Conservation (phyloP, 2,113 vertebrate species). For the Dipodomys ordii region DNA sequence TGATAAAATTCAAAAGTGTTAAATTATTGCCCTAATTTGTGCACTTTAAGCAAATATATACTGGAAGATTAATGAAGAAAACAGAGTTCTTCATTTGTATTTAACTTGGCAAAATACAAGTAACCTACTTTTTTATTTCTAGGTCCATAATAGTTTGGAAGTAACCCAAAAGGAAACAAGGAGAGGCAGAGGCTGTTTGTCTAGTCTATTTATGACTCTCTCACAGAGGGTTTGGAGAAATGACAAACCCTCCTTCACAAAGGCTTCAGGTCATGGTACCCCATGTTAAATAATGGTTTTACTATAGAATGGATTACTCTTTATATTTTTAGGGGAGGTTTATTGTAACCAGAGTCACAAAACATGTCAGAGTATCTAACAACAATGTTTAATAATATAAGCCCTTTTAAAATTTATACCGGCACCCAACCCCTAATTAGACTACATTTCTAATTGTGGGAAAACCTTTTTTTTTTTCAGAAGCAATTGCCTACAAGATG, state of each 20-base stretch:
- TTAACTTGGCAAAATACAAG: constrained; percentile 35
- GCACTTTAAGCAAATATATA: not conserved
- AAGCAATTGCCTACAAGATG: constrained; percentile 29
- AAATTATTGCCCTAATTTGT: not conserved
- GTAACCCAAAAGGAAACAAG: constrained; percentile 44
- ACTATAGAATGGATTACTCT: constrained; percentile 18
- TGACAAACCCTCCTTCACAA: constrained; percentile 44
- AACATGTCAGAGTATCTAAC: constrained; percentile 19
- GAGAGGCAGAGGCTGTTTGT: constrained; percentile 21
- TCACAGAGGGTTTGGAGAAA: constrained; percentile 19
- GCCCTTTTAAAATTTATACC: constrained; percentile 21
- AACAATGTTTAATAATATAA: constrained; percentile 33
- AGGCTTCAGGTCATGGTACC: constrained; percentile 26
- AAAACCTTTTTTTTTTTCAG: constrained; percentile 58
- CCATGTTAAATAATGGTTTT: constrained; percentile 67
- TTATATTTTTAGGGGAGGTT: constrained; percentile 50
- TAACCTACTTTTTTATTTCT: constrained; percentile 51
- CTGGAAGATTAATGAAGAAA: constrained; percentile 11
- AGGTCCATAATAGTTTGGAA: constrained; percentile 20
- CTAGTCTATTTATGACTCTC: not conserved
- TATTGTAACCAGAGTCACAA: constrained; percentile 53
- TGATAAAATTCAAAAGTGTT: constrained; percentile 15
- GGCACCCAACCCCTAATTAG: constrained; percentile 47
- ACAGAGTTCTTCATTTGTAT: constrained; percentile 3
- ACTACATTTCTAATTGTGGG: constrained; percentile 63